phyloP scores from a whole-genome alignment of 2,888 invertebrate genomes.

The Agrochola lota region DNA sequence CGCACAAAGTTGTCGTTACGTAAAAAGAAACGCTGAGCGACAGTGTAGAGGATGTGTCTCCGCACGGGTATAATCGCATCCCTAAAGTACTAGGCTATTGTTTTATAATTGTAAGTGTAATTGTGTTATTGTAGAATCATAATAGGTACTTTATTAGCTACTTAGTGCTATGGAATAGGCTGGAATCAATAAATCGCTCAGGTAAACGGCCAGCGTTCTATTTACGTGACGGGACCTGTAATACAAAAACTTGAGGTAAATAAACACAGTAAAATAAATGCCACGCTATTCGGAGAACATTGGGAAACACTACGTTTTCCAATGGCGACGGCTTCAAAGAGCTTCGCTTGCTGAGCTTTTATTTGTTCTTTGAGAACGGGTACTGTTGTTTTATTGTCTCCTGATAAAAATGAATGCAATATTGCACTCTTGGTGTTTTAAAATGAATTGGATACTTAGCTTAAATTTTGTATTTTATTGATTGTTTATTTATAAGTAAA shows the following conservation, averaged over 20 bases:
- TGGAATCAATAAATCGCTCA: too few relatives aligned
- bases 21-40: too few relatives aligned
- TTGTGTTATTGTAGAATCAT: too few relatives aligned
- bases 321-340: background rate
- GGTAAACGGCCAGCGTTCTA: too few relatives aligned
- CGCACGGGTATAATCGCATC: too few relatives aligned
- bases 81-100: too few relatives aligned
- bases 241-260: slow-evolving; percentile 3
- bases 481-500: background rate
- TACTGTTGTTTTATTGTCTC: background rate
- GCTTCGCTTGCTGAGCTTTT: background rate
- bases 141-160: too few relatives aligned
- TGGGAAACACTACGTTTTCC: background rate
- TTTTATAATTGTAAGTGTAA: too few relatives aligned
- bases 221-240: too few relatives aligned
- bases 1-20: too few relatives aligned
- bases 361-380: background rate
- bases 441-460: background rate
- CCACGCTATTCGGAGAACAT: slow-evolving; percentile 1
- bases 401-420: background rate
- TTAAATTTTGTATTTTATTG: background rate
- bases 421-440: background rate
- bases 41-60: too few relatives aligned
- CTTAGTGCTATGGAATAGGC: too few relatives aligned
- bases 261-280: slow-evolving; percentile 28